Evolutionary conservation across 30 jellyfish, hydroid and myxozoan genomes (phyloP).

Genomic region (Cassiopea xamachana): DNA sequence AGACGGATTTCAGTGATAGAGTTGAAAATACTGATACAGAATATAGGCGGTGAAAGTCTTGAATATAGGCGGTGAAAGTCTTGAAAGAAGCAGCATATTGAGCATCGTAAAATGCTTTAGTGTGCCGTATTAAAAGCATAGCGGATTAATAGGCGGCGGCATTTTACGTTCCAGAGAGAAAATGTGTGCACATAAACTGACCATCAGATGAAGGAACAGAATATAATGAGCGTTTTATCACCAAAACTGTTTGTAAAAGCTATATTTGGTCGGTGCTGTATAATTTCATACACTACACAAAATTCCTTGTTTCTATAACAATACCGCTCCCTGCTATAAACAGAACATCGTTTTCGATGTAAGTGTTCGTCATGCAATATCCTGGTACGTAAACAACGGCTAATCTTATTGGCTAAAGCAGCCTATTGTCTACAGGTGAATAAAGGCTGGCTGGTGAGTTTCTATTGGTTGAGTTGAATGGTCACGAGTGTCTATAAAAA

Average conservation of each 20-base stretch:
- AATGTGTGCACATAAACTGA: not conserved
- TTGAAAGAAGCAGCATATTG: not conserved
- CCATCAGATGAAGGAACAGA: not conserved
- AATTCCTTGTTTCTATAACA: slow-evolving; percentile 3
- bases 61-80: not conserved
- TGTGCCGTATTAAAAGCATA: not conserved
- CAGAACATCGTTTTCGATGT: slow-evolving; percentile 26
- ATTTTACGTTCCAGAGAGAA: not conserved
- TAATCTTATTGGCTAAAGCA: slow-evolving; percentile 39
- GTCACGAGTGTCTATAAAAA: too few species aligned
- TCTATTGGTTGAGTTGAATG: too few species aligned
- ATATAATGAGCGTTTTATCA: not conserved
- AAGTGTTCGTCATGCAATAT: slow-evolving; percentile 61
- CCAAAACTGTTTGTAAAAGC: not conserved
- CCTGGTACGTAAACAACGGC: slow-evolving; percentile 3
- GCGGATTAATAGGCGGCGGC: not conserved
- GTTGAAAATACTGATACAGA: too few species aligned
- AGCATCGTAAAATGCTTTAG: not conserved
- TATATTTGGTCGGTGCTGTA: slow-evolving; percentile 5
- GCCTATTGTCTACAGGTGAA: slow-evolving; percentile 16
- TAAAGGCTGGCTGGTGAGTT: too few species aligned
- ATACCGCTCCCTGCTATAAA: slow-evolving; percentile 44
- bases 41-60: too few species aligned
- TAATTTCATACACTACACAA: not conserved
- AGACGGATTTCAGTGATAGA: too few species aligned